Conservation (phyloP, 2,888 invertebrate genomes). For the Callyntrura guangdongensis region DNA sequence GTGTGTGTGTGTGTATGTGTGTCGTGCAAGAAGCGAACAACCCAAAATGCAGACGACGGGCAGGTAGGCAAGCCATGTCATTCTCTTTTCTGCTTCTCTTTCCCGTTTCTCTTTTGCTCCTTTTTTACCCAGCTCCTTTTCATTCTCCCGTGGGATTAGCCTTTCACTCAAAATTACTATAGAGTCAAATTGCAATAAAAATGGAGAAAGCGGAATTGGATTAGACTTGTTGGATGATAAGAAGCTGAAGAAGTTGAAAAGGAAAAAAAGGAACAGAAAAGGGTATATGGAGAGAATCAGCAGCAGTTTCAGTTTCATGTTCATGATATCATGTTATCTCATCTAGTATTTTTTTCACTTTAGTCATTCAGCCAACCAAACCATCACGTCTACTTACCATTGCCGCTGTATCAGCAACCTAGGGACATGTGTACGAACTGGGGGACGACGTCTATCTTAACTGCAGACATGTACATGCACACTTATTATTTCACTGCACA, state of each 20-base stretch:
- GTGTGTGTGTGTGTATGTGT: background rate
- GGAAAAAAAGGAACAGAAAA: constrained; percentile 2
- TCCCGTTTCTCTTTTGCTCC: background rate
- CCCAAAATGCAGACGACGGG: background rate
- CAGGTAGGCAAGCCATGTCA: constrained; percentile 30
- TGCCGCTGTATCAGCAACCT: background rate
- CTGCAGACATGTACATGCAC: background rate
- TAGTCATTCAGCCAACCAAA: constrained; percentile 54
- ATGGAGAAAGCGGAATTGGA: constrained; percentile 75
- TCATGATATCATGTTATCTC: constrained; percentile 69
- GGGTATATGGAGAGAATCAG: constrained; percentile 2
- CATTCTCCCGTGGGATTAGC: constrained; percentile 71
- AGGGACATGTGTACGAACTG: no score
- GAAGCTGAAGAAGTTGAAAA: constrained; percentile 45
- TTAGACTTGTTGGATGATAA: constrained; percentile 76
- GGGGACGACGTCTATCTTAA: no score
- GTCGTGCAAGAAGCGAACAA: constrained; percentile 32
- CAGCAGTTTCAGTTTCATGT: constrained; percentile 35
- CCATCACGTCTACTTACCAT: constrained; percentile 22
- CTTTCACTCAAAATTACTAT: constrained; percentile 76
- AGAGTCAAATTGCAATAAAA: constrained; percentile 76
- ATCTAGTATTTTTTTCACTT: constrained; percentile 67
- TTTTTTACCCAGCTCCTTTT: constrained; percentile 59
- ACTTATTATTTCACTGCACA: background rate
- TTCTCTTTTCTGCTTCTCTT: constrained; percentile 28